Evolutionary conservation across 1,140 invertebrate species (phyloP).

Genomic region (Lordiphosa mommai): DNA sequence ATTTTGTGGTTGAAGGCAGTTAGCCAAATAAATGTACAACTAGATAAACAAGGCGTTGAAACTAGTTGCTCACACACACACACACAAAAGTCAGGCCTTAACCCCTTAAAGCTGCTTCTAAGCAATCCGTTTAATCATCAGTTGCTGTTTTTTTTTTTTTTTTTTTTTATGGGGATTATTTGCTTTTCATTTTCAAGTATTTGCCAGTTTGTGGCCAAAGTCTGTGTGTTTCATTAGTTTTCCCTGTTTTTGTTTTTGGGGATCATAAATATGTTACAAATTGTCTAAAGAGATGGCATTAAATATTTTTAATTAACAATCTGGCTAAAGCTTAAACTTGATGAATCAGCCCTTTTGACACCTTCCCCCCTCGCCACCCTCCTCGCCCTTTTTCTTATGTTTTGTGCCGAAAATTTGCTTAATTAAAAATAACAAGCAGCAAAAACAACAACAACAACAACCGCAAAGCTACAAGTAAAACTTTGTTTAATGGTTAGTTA

Average conservation of each 20-base stretch:
- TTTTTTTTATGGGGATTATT: constrained; percentile 19
- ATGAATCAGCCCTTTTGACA: constrained; percentile 18
- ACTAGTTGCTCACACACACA: constrained; percentile 34
- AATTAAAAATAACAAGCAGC: constrained; percentile 70
- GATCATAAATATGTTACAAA: constrained; percentile 38
- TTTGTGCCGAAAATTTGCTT: constrained; percentile 69
- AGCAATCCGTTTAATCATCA: constrained; percentile 19
- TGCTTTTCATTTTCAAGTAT: constrained; percentile 56
- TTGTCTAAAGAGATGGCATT: constrained; percentile 29
- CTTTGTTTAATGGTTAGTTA: constrained; percentile 76
- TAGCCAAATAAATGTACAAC: constrained; percentile 74
- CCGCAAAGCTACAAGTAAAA: constrained; percentile 71
- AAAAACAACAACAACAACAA: constrained; percentile 36
- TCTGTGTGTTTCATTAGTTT: constrained; percentile 10
- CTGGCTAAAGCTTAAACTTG: constrained; percentile 24
- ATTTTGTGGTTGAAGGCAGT: constrained; percentile 69
- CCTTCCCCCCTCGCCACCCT: neutral
- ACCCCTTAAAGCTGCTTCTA: neutral
- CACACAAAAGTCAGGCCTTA: neutral
- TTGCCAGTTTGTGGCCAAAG: constrained; percentile 13
- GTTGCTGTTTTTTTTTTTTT: constrained; percentile 8
- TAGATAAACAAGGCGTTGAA: constrained; percentile 65
- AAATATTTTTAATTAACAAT: constrained; percentile 72
- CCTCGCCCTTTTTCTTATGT: constrained; percentile 45
- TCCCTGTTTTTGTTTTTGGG: constrained; percentile 6